Conservation (phyloP, 1,140 invertebrate genomes). For the Melitaea cinxia region DNA sequence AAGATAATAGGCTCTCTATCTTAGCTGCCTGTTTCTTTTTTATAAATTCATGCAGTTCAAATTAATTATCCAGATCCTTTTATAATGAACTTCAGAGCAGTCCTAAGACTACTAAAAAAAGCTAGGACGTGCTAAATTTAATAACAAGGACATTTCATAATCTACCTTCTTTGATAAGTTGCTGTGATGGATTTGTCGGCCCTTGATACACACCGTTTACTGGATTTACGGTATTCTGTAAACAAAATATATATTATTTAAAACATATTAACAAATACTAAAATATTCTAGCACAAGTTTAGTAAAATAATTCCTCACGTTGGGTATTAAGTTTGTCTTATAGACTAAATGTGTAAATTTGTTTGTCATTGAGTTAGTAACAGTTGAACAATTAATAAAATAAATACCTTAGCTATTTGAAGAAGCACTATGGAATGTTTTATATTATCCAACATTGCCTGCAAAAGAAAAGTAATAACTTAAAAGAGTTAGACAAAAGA, state of each 20-base stretch:
- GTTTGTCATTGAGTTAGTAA: background rate
- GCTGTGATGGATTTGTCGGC: constrained; percentile 63
- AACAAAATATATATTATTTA: constrained; percentile 49
- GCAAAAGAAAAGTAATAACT: constrained; percentile 62
- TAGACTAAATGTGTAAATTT: too few species aligned
- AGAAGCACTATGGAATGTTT: constrained; percentile 98
- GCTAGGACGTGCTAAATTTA: too few species aligned
- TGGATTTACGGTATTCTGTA: constrained; percentile 93
- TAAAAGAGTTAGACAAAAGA: constrained; percentile 4
- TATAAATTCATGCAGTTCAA: too few species aligned
- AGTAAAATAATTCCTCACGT: too few species aligned
- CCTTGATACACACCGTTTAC: constrained; percentile 91
- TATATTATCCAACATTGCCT: constrained; percentile 95
- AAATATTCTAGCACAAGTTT: too few species aligned
- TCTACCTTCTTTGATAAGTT: constrained; percentile 74
- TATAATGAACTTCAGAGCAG: too few species aligned
- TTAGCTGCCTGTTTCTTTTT: too few species aligned
- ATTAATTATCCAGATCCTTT: too few species aligned
- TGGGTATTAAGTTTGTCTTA: too few species aligned
- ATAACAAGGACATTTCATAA: too few species aligned
- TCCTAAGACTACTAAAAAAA: too few species aligned
- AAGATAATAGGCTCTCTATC: too few species aligned
- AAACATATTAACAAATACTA: background rate
- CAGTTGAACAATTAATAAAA: background rate
- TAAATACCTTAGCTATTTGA: constrained; percentile 96